These are phyloP conservation scores for Epinotia brunnichana DNA, from an alignment of 2,888 invertebrate species.

Conservation along the genomic window DNA sequence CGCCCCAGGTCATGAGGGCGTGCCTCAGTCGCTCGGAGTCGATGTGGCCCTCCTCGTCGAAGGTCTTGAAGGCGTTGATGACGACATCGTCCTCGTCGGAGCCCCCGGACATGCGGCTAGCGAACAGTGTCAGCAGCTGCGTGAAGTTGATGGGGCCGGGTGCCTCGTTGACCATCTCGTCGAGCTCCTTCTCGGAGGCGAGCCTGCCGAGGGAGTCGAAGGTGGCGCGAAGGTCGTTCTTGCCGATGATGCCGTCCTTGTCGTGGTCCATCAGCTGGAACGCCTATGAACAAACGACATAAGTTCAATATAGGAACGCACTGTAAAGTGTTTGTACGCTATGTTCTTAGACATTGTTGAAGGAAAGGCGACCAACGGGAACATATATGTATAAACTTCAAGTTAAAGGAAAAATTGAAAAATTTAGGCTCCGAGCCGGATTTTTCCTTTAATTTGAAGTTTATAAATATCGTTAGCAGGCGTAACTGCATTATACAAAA, in stretches of 20 bases:
- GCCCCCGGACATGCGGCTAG: slow-evolving; percentile 95
- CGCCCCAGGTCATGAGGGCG: slow-evolving; percentile 96
- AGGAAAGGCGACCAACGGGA: background rate
- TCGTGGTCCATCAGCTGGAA: slow-evolving; percentile 98
- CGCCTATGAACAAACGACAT: slow-evolving; percentile 82
- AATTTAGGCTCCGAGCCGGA: no score
- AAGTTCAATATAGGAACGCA: background rate
- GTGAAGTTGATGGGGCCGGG: slow-evolving; percentile 98
- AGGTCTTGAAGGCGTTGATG: slow-evolving; percentile 95
- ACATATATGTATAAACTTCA: no score
- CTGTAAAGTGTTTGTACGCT: background rate
- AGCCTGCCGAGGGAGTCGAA: slow-evolving; percentile 96
- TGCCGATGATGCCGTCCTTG: slow-evolving; percentile 95
- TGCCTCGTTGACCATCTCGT: slow-evolving; percentile 94
- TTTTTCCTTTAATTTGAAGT: no score
- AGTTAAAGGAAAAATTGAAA: no score
- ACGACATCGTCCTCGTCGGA: slow-evolving; percentile 97
- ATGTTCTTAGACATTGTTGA: background rate
- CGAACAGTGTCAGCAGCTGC: slow-evolving; percentile 95
- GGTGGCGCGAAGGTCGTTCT: slow-evolving; percentile 94
- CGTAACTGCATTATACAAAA: no score
- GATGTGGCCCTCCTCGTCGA: slow-evolving; percentile 94
- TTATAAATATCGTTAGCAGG: no score
- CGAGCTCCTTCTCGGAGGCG: slow-evolving; percentile 94
- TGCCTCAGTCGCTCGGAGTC: slow-evolving; percentile 95